Conservation (phyloP, 1,140 invertebrate species). For the roundworm (Caenorhabditis elegans) region DNA sequence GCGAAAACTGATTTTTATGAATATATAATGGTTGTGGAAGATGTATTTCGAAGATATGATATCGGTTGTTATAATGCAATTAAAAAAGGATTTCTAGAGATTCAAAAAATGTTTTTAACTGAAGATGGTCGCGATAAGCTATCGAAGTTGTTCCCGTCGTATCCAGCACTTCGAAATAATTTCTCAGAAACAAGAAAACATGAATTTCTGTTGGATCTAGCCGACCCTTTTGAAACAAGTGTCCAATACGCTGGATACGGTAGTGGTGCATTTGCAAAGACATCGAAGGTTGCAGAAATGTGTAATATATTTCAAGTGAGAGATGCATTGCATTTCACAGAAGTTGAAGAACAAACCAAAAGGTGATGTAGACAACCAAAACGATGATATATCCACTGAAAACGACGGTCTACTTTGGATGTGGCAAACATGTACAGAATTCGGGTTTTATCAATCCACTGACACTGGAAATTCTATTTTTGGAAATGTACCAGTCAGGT, state of each 20-base stretch:
- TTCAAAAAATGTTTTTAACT: not conserved
- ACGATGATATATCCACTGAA: not conserved
- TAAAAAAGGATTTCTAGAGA: not conserved
- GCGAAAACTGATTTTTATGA: constrained; percentile 49
- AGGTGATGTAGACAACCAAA: not conserved
- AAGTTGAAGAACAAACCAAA: not conserved
- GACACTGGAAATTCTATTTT: constrained; percentile 75
- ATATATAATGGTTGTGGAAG: constrained; percentile 55
- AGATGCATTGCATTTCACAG: constrained; percentile 20
- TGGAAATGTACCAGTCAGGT: constrained; percentile 74
- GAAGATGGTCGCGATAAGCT: not conserved
- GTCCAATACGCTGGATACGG: constrained; percentile 35
- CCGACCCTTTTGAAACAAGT: not conserved
- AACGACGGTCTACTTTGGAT: not conserved
- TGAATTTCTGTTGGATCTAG: constrained; percentile 9
- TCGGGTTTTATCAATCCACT: constrained; percentile 89
- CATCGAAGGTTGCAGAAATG: no score
- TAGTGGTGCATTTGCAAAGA: no score
- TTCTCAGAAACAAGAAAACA: constrained; percentile 23
- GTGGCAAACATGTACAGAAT: constrained; percentile 81
- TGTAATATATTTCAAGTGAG: no score
- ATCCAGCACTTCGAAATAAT: not conserved
- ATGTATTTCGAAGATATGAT: not conserved
- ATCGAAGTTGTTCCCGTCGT: not conserved
- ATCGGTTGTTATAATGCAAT: not conserved